A percentile compares a stretch with the other conserved stretches of the same genome.
Evolutionary conservation across 1,140 invertebrate genomes (phyloP).

Genomic region (Arctopsyche grandis): DNA sequence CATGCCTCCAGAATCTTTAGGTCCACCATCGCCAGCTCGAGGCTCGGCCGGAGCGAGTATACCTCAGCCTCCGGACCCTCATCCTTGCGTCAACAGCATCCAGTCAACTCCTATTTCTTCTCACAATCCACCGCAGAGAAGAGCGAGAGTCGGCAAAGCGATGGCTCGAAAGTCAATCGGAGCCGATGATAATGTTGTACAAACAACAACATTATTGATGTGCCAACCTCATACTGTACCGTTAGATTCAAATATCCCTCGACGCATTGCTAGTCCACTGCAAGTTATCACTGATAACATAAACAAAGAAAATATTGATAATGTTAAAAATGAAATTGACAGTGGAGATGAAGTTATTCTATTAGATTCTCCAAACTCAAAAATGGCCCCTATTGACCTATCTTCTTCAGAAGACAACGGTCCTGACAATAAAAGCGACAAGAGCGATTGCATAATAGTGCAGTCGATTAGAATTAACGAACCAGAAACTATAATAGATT

Average conservation of each 20-base stretch:
- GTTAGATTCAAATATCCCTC: slow-evolving; percentile 43
- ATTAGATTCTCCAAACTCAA: slow-evolving; percentile 59
- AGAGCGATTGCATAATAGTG: slow-evolving; percentile 44
- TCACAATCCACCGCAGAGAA: slow-evolving; percentile 58
- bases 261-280: slow-evolving; percentile 42
- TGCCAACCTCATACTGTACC: slow-evolving; percentile 56
- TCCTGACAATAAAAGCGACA: slow-evolving; percentile 46
- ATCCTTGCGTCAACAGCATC: slow-evolving; percentile 48
- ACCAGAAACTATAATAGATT: slow-evolving; percentile 56
- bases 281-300: slow-evolving; percentile 55
- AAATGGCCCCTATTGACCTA: slow-evolving; percentile 61
- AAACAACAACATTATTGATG: slow-evolving; percentile 60
- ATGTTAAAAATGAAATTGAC: slow-evolving; percentile 60
- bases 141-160: slow-evolving; percentile 74
- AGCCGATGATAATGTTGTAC: slow-evolving; percentile 60
- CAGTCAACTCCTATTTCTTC: slow-evolving; percentile 59
- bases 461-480: background rate
- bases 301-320: slow-evolving; percentile 18
- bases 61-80: slow-evolving; percentile 64
- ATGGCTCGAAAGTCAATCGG: slow-evolving; percentile 71
- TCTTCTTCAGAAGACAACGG: slow-evolving; percentile 62
- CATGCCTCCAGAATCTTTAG: slow-evolving; percentile 71
- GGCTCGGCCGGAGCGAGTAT: slow-evolving; percentile 71
- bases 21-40: slow-evolving; percentile 73
- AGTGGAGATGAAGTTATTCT: slow-evolving; percentile 62